Evolutionary conservation across 2,113 vertebrate species (phyloP).

Genomic region (Anoura caudifer): DNA sequence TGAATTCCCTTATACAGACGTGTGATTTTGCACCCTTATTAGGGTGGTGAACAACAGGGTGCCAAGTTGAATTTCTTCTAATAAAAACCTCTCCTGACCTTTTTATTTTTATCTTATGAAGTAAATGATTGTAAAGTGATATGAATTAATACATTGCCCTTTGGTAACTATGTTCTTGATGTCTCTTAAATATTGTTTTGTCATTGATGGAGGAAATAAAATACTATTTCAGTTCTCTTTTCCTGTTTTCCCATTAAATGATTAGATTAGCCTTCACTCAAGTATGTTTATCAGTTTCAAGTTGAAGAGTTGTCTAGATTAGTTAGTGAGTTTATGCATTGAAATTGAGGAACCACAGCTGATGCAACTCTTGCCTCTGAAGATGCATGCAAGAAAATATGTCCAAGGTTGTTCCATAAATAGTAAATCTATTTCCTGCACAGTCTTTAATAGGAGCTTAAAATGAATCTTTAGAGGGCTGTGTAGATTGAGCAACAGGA

Average conservation of each 20-base stretch:
- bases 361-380: constrained; percentile 32
- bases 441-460: constrained; percentile 60
- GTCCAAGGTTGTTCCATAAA: constrained; percentile 79
- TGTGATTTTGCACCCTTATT: not conserved
- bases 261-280: not conserved
- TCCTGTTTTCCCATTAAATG: not conserved
- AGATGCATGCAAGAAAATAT: constrained; percentile 55
- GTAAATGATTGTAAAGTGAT: not conserved
- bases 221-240: not conserved
- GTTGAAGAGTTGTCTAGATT: not conserved
- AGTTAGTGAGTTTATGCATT: not conserved
- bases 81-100: not conserved
- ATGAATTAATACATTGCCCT: not conserved
- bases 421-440: constrained; percentile 74
- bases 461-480: constrained; percentile 70
- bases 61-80: not conserved
- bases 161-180: not conserved
- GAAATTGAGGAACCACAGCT: constrained; percentile 32
- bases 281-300: not conserved
- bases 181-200: not conserved
- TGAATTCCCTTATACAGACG: not conserved
- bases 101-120: constrained; percentile 21
- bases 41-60: not conserved
- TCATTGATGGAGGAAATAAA: constrained; percentile 32
- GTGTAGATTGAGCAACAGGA: constrained; percentile 64